A percentile compares a stretch with the other conserved stretches of the same genome.
Evolutionary conservation across 2,888 invertebrate species (phyloP).

Genomic region (Emmelina monodactyla): DNA sequence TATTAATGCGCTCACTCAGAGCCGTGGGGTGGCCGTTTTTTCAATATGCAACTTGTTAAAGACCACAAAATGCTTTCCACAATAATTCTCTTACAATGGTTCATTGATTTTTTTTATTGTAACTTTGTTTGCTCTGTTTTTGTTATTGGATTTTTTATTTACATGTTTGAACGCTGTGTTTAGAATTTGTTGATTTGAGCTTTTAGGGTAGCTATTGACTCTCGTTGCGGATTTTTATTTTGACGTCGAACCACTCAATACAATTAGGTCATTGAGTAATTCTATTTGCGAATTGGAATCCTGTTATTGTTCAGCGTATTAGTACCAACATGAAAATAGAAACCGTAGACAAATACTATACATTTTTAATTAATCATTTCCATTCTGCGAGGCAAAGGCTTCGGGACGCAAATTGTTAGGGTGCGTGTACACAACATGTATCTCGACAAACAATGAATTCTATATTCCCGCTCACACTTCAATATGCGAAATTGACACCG

Average conservation of each 20-base stretch:
- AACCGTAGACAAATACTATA: no score
- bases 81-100: constrained; percentile 40
- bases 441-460: constrained; percentile 30
- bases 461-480: constrained; percentile 54
- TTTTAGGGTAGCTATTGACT: constrained; percentile 6
- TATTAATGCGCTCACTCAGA: constrained; percentile 41
- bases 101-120: constrained; percentile 27
- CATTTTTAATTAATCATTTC: no score
- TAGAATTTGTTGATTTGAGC: constrained; percentile 24
- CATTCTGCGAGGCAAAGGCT: no score
- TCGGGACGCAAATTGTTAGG: no score
- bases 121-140: constrained; percentile 32
- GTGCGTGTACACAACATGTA: not conserved
- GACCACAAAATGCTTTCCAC: constrained; percentile 55
- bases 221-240: not conserved
- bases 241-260: no score
- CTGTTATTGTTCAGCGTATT: no score
- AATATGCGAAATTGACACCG: constrained; percentile 65
- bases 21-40: constrained; percentile 49
- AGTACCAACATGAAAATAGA: no score
- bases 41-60: constrained; percentile 41
- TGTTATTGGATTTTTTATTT: constrained; percentile 31
- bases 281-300: no score
- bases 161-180: constrained; percentile 22
- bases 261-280: no score